Conservation (phyloP, 1,140 invertebrate genomes). For the Drosophila sucinea region DNA sequence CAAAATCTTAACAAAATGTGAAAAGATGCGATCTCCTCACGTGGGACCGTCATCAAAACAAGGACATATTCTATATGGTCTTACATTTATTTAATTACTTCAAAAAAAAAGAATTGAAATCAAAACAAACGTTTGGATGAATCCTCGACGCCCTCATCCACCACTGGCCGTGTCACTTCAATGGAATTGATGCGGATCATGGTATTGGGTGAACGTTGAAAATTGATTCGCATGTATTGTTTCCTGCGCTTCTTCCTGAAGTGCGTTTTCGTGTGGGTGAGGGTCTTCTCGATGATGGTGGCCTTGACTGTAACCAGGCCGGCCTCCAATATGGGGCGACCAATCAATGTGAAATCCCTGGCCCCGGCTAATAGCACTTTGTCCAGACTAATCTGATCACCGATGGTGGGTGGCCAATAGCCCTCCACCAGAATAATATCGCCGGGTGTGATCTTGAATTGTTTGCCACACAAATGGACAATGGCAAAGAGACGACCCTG, state of each 20-base stretch:
- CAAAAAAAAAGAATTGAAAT: slow-evolving; percentile 32
- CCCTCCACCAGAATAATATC: slow-evolving; percentile 93
- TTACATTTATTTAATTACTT: too few species aligned
- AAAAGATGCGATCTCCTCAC: too few species aligned
- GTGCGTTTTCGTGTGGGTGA: slow-evolving; percentile 91
- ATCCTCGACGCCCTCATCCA: slow-evolving; percentile 20
- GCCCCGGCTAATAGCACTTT: slow-evolving; percentile 93
- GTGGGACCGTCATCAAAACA: too few species aligned
- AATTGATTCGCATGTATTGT: slow-evolving; percentile 90
- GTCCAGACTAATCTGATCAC: slow-evolving; percentile 92
- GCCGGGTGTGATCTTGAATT: slow-evolving; percentile 93
- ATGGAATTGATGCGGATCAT: slow-evolving; percentile 90
- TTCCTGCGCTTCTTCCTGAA: slow-evolving; percentile 90
- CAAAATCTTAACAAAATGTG: too few species aligned
- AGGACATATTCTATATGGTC: too few species aligned
- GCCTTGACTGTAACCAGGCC: slow-evolving; percentile 91
- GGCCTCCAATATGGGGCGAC: slow-evolving; percentile 90
- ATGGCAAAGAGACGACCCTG: slow-evolving; percentile 93
- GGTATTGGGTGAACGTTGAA: slow-evolving; percentile 88
- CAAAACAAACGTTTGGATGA: slow-evolving; percentile 62
- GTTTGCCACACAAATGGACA: slow-evolving; percentile 91
- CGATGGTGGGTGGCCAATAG: slow-evolving; percentile 92
- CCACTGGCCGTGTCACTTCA: slow-evolving; percentile 82
- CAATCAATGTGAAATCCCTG: slow-evolving; percentile 93
- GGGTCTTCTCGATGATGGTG: slow-evolving; percentile 94